A percentile compares a stretch with the other conserved stretches of the same genome.
Conservation (phyloP, 2,888 invertebrate species). For the Leptarthrus brevirostris region DNA sequence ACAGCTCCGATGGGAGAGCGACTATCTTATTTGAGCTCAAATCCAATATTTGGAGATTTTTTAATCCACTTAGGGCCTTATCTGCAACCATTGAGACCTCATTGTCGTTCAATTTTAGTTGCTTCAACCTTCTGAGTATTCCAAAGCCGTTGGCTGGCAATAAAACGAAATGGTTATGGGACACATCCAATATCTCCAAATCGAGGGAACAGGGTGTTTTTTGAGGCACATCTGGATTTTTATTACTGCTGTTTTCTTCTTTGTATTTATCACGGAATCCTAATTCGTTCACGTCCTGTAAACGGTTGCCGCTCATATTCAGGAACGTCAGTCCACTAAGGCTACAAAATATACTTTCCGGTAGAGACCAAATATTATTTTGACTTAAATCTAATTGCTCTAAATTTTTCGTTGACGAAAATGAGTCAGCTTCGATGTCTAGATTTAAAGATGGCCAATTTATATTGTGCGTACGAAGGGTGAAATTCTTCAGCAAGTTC, state of each 20-base stretch:
- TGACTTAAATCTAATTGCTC: slow-evolving; percentile 87
- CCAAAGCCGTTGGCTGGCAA: slow-evolving; percentile 87
- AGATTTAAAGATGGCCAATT: slow-evolving; percentile 87
- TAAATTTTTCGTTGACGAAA: slow-evolving; percentile 80
- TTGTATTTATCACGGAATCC: slow-evolving; percentile 77
- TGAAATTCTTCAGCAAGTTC: slow-evolving; percentile 83
- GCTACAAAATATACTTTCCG: slow-evolving; percentile 86
- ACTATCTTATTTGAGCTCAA: slow-evolving; percentile 91
- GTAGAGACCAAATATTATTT: slow-evolving; percentile 91
- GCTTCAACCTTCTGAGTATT: slow-evolving; percentile 79
- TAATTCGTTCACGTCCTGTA: slow-evolving; percentile 88
- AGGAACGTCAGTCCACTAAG: slow-evolving; percentile 81
- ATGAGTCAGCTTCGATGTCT: slow-evolving; percentile 83
- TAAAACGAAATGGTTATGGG: slow-evolving; percentile 85
- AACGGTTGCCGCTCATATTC: slow-evolving; percentile 87
- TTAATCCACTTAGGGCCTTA: slow-evolving; percentile 82
- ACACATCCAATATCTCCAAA: slow-evolving; percentile 84
- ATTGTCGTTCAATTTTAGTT: slow-evolving; percentile 87
- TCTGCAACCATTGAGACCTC: slow-evolving; percentile 90
- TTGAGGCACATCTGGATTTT: slow-evolving; percentile 45
- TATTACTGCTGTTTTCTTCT: slow-evolving; percentile 55
- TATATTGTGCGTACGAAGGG: slow-evolving; percentile 85
- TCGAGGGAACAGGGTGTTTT: slow-evolving; percentile 77
- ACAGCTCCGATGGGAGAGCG: slow-evolving; percentile 86
- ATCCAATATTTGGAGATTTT: slow-evolving; percentile 86